Evolutionary conservation across 2,113 vertebrate genomes (phyloP).

Genomic region (Mus spicilegus): DNA sequence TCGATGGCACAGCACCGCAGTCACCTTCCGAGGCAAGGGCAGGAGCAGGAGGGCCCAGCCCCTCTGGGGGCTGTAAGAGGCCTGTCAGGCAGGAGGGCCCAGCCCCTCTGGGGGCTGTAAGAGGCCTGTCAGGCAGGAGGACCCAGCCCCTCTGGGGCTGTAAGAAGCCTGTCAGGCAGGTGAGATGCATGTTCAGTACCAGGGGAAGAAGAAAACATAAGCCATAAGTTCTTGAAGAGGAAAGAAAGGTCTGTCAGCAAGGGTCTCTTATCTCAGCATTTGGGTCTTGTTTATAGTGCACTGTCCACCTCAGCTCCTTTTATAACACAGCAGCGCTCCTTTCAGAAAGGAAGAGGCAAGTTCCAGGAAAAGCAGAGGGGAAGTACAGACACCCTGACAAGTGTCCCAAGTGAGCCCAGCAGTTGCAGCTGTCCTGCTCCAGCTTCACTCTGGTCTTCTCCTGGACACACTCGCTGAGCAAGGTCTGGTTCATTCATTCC

Average conservation of each 20-base stretch:
- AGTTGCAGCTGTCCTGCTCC: not conserved
- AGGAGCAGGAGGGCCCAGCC: no score
- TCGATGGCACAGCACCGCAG: not conserved
- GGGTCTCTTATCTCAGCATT: not conserved
- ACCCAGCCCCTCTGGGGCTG: not conserved
- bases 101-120: not conserved
- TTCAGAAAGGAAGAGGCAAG: not conserved
- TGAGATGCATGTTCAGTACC: no score
- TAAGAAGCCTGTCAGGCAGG: not conserved
- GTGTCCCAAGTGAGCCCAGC: not conserved
- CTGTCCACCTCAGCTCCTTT: not conserved
- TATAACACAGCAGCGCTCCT: not conserved
- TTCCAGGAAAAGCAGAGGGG: not conserved
- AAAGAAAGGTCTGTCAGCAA: not conserved
- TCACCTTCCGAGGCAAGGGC: not conserved
- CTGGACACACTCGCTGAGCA: not conserved
- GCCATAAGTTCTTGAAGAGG: not conserved
- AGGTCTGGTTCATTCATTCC: not conserved
- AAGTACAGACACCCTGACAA: not conserved
- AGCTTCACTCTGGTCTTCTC: not conserved
- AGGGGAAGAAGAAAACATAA: not conserved
- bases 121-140: not conserved
- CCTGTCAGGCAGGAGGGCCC: no score
- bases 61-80: no score
- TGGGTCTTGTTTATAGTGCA: not conserved